A percentile compares a stretch with the other conserved stretches of the same genome.
phyloP scores from a whole-genome alignment of 2,797 vertebrate species.

The Enteromius thamalakanensis region DNA sequence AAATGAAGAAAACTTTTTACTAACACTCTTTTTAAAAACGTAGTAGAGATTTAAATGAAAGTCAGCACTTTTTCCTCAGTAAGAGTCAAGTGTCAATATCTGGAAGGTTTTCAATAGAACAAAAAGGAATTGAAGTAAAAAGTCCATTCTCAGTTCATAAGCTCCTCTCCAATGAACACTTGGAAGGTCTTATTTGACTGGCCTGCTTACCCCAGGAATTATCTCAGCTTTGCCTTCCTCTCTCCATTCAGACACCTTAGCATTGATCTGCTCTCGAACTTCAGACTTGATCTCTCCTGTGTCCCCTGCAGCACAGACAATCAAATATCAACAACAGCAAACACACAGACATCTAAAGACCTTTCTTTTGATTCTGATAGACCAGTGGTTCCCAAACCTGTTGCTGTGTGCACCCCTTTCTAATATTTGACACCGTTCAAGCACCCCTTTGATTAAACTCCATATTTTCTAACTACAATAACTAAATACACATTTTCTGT shows the following conservation, averaged over 20 bases:
- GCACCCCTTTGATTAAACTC: too few relatives aligned
- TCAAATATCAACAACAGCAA: constrained; percentile 4
- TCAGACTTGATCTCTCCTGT: constrained; percentile 95
- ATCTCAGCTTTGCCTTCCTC: constrained; percentile 96
- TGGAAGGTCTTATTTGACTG: neutral
- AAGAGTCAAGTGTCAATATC: neutral
- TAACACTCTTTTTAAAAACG: neutral
- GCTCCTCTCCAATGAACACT: neutral
- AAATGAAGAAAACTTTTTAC: neutral
- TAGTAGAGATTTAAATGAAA: neutral
- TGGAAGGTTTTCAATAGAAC: neutral
- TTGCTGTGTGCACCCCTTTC: too few relatives aligned
- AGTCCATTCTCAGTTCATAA: neutral
- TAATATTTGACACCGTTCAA: neutral
- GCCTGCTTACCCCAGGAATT: constrained; percentile 85
- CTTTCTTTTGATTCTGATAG: neutral
- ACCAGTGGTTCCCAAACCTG: neutral
- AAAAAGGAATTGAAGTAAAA: neutral
- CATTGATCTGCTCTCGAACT: constrained; percentile 95
- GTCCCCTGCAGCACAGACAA: constrained; percentile 77
- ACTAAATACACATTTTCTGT: neutral
- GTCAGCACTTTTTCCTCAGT: too few relatives aligned
- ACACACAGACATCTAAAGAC: neutral
- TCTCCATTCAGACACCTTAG: constrained; percentile 95
- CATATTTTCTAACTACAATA: too few relatives aligned